A percentile compares a stretch with the other conserved stretches of the same genome.
These are phyloP conservation scores for Spinus pinus DNA, from an alignment of 2,797 vertebrate genomes.

Conservation along the genomic window DNA sequence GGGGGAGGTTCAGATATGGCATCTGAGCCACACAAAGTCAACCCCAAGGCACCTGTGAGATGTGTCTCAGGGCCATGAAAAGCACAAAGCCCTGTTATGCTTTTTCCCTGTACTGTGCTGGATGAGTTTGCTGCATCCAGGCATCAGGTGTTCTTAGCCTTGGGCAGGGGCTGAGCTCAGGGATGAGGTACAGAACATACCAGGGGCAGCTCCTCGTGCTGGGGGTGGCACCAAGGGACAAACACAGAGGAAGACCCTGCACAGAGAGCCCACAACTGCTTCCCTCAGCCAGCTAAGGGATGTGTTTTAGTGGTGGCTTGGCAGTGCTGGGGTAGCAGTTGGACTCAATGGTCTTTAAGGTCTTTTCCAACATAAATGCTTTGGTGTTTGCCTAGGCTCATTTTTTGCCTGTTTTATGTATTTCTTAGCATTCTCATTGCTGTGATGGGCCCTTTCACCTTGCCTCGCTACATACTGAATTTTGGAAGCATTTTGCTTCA, in stretches of 20 bases:
- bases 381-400: not conserved
- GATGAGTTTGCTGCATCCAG: not conserved
- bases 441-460: not conserved
- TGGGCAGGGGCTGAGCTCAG: not conserved
- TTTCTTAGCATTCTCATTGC: not conserved
- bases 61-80: not conserved
- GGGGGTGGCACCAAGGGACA: not conserved
- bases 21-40: not conserved
- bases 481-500: not conserved
- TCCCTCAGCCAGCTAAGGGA: not conserved
- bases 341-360: not conserved
- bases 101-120: not conserved
- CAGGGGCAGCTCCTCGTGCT: fast-evolving
- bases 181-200: not conserved
- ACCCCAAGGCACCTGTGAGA: not conserved
- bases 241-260: not conserved
- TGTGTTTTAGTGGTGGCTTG: not conserved
- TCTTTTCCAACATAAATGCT: not conserved
- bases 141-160: not conserved
- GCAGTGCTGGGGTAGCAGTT: not conserved
- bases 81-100: not conserved
- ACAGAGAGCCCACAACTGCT: fast-evolving
- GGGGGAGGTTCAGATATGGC: not conserved
- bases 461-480: not conserved
- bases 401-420: not conserved